Evolutionary conservation across 2,797 vertebrate species (phyloP), one percentile per base, ranked within the genome.

Genomic region (Nyctibius grandis): DNA sequence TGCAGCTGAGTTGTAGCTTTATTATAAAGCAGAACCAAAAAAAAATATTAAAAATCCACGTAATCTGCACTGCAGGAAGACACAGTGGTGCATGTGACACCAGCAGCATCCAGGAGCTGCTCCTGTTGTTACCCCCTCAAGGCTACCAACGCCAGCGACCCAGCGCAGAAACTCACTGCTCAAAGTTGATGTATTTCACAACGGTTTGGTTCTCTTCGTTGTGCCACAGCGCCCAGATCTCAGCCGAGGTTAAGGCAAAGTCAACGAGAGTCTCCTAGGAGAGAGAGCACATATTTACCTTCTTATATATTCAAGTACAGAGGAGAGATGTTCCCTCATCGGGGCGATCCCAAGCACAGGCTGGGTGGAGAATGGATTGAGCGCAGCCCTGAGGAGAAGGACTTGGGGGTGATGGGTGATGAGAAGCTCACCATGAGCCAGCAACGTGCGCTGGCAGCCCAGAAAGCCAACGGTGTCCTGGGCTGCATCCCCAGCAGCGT

Each of bases 221-320:
- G 60, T 99, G 97, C 99, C 99, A 99, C 60, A 99, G 97, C 1
- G 97, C 99, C 99, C 99, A 99, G 89, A 99, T 97, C 72, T 99
- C 99, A 0, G 98, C 97, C 2, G 99, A 97, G 34, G 99, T 99
- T 96, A 99, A 98, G 70, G 98, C 96, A 95, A 99, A 99, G 91
- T 99, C 99, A 86, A 99, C 96, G 48, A 99, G 96, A 9, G 98
- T 98, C 96, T 99, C 99, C 99, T 99, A 76, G 28, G 18, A 45
- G 86, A 85, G 47, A 38, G 19, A 23, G 20, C 5, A n/a, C 4
- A 9, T 28, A 56, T 51, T 78, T n/a, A 59, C 20, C 40, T 57
- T 65, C 31, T 82, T n/a, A 56, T 2, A 56, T 36, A 38, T 9
- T 5, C 50, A 18, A 64, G 23, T 2, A 9, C 15, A 54, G 33